Conservation (phyloP, 2,797 vertebrate species). For the Caiman crocodilus region DNA sequence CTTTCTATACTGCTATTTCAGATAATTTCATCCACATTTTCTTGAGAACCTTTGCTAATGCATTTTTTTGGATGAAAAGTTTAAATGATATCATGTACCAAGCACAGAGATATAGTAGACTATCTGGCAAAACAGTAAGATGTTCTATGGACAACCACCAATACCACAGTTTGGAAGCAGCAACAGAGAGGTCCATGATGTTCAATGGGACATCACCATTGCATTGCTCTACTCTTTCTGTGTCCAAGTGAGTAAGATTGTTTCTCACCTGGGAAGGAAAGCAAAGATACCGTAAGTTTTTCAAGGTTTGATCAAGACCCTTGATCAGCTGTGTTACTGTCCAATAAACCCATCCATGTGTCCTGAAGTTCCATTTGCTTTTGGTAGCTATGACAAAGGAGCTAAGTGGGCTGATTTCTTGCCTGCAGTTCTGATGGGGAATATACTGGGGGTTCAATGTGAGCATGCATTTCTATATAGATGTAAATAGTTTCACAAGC, state of each 20-base stretch:
- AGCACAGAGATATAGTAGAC: background rate
- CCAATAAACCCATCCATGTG: background rate
- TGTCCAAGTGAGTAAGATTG: background rate
- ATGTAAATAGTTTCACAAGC: too few species aligned
- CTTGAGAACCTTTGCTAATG: background rate
- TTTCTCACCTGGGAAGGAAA: background rate
- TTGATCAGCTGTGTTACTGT: background rate
- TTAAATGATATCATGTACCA: background rate
- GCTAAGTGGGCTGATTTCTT: fast-evolving
- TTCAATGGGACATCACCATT: background rate
- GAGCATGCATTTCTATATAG: fast-evolving
- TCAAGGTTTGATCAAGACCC: background rate
- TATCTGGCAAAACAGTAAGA: background rate
- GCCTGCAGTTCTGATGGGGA: background rate
- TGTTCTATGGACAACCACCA: background rate
- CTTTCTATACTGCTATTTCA: background rate
- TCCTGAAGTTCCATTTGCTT: background rate
- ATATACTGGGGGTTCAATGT: fast-evolving
- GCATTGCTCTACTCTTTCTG: background rate
- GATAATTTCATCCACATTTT: background rate
- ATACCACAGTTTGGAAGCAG: background rate
- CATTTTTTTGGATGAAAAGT: background rate
- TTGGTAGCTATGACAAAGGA: background rate
- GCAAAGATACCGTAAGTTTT: background rate
- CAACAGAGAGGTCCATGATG: background rate